Conservation (phyloP, 2,888 invertebrate genomes). For the Eudemis profundana region DNA sequence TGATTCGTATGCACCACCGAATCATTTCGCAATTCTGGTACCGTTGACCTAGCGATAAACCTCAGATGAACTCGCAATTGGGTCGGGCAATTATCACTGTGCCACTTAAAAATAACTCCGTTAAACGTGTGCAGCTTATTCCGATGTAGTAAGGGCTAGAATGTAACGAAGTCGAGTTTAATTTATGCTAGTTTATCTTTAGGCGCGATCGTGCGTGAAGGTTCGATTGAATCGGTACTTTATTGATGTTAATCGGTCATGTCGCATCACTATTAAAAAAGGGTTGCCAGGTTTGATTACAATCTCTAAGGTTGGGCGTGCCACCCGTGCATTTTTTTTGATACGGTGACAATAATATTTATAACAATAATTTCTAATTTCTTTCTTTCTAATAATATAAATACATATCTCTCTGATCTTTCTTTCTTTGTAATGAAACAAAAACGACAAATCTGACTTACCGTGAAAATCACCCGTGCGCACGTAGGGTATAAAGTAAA, state of each 20-base stretch:
- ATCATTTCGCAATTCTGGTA: neutral
- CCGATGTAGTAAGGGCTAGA: neutral
- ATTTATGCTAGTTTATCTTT: conserved; percentile 23
- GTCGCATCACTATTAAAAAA: conserved; percentile 28
- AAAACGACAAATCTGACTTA: too few relatives aligned
- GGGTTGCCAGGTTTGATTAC: neutral
- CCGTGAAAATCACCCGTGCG: too few relatives aligned
- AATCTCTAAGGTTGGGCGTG: too few relatives aligned
- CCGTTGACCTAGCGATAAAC: conserved; percentile 18
- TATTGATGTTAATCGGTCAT: conserved; percentile 36
- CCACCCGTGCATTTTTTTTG: too few relatives aligned
- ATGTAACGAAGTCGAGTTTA: neutral
- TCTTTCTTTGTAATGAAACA: too few relatives aligned
- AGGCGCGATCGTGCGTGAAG: conserved; percentile 29
- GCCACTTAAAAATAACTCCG: conserved; percentile 1
- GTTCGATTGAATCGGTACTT: conserved; percentile 16
- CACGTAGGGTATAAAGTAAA: too few relatives aligned
- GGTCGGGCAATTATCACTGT: conserved; percentile 13
- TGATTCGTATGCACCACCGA: neutral
- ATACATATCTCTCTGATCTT: too few relatives aligned
- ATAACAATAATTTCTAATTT: too few relatives aligned
- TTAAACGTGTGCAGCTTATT: neutral
- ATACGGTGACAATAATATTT: neutral
- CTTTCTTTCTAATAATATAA: too few relatives aligned
- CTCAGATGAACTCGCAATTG: conserved; percentile 1